Conservation (phyloP, 2,888 invertebrate species). For the Ceriagrion tenellum region DNA sequence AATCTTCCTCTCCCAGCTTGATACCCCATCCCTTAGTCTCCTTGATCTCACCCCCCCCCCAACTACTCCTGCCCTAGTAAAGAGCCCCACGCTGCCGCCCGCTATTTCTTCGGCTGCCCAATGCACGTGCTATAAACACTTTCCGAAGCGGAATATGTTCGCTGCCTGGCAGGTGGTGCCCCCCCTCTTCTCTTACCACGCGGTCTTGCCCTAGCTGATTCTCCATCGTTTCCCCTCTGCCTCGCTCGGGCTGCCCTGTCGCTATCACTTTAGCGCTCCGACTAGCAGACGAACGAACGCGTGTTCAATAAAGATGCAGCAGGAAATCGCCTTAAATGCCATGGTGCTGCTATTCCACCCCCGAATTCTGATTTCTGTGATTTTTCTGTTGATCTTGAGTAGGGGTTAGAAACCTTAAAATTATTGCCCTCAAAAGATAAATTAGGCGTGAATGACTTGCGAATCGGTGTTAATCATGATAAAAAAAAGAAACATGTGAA, state of each 20-base stretch:
- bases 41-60: background rate
- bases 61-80: no score
- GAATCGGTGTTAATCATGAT: no score
- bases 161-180: background rate
- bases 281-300: background rate
- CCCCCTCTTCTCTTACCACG: background rate
- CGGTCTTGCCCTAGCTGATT: background rate
- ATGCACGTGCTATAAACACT: background rate
- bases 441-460: no score
- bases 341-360: background rate
- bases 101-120: background rate
- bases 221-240: background rate
- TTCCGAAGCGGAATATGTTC: no score
- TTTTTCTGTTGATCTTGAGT: no score
- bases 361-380: no score
- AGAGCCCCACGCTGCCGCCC: background rate
- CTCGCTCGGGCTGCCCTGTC: background rate
- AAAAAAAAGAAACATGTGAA: no score
- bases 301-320: conserved; percentile 18
- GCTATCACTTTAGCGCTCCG: background rate
- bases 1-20: background rate
- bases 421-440: no score
- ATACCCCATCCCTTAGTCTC: background rate
- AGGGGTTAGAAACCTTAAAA: no score
- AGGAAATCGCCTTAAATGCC: background rate